Percentiles rank a stretch among this genome's conserved stretches.
Evolutionary conservation across 2,113 vertebrate species (phyloP).

Genomic region (Oncorhynchus nerka): DNA sequence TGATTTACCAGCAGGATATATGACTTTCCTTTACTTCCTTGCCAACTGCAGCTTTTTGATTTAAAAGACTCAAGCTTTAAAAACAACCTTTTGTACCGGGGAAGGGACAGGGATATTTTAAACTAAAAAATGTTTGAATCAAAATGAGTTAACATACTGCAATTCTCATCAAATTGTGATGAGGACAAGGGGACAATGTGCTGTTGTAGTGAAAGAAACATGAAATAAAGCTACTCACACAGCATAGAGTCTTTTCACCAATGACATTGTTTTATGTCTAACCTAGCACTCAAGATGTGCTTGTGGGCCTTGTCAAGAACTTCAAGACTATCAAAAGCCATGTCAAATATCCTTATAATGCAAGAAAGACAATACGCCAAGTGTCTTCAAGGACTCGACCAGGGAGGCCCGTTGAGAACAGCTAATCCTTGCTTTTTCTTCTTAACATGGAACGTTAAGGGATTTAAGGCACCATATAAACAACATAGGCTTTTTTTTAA

Average conservation of each 20-base stretch:
- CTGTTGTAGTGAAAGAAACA: no score
- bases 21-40: neutral
- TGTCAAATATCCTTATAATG: neutral
- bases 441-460: neutral
- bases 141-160: no score
- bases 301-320: neutral
- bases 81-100: neutral
- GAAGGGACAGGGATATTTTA: neutral
- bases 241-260: neutral
- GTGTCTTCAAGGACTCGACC: no score
- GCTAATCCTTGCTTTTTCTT: no score
- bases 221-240: neutral
- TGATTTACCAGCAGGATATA: constrained; percentile 43
- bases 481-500: neutral
- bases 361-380: neutral
- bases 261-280: neutral
- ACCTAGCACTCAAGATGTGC: neutral
- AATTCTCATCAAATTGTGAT: no score
- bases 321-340: neutral
- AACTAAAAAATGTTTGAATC: no score
- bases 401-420: no score
- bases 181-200: no score
- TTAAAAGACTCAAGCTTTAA: neutral
- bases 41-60: neutral
- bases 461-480: neutral